A percentile compares a stretch with the other conserved stretches of the same genome.
Evolutionary conservation across 2,113 vertebrate genomes (phyloP).

Genomic region (Danionella cerebrum): DNA sequence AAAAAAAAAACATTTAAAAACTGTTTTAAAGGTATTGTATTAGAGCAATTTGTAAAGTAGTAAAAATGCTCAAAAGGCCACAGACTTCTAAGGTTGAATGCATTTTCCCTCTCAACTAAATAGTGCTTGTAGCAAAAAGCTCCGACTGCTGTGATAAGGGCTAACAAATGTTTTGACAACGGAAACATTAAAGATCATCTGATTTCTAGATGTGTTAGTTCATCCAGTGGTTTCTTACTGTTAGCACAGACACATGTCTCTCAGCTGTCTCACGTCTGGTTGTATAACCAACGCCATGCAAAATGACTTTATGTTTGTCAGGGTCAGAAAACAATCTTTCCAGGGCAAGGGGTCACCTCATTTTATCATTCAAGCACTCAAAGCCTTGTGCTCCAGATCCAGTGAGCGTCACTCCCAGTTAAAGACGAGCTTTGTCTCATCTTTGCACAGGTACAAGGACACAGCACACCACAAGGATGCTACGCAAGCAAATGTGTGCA

Average conservation of each 20-base stretch:
- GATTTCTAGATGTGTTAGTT: background rate
- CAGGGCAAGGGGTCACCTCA: slow-evolving; percentile 11
- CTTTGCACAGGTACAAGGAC: slow-evolving; percentile 19
- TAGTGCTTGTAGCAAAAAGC: no score
- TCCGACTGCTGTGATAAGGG: no score
- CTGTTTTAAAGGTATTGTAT: no score
- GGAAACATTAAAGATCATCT: no score
- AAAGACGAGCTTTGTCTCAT: slow-evolving; percentile 21
- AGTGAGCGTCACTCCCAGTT: slow-evolving; percentile 7
- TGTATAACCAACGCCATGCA: background rate
- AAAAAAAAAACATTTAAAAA: no score
- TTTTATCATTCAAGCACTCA: slow-evolving; percentile 19
- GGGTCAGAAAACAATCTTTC: background rate
- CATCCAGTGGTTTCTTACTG: background rate
- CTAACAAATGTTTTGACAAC: no score
- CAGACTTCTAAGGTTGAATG: no score
- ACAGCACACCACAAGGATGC: background rate
- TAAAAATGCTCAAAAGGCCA: no score
- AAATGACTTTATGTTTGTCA: background rate
- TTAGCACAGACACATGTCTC: background rate
- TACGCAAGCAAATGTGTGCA: slow-evolving; percentile 6
- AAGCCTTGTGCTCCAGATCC: background rate
- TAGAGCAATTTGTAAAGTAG: no score
- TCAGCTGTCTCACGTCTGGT: background rate
- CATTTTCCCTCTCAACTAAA: no score